A percentile compares a stretch with the other conserved stretches of the same genome.
phyloP scores from a whole-genome alignment of 2,888 invertebrate species.

The Notodonta ziczac region DNA sequence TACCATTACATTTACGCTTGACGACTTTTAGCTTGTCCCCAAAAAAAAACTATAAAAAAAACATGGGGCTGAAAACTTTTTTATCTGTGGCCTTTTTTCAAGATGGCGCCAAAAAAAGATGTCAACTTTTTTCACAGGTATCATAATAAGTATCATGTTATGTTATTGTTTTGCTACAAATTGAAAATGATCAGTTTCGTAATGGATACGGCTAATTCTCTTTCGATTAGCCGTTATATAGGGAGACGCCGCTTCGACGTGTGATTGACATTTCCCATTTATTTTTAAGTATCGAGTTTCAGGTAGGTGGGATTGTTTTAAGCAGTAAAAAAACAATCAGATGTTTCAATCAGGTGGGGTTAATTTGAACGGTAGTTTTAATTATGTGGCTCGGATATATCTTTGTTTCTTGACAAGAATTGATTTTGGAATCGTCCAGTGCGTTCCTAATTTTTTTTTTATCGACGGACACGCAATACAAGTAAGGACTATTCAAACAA shows the following conservation, averaged over 20 bases:
- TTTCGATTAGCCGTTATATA: conserved; percentile 6
- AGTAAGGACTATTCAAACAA: no score
- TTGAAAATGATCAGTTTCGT: conserved; percentile 55
- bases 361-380: neutral
- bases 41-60: conserved; percentile 17
- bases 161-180: conserved; percentile 45
- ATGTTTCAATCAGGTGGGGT: neutral
- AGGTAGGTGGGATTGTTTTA: neutral
- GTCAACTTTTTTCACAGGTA: conserved; percentile 19
- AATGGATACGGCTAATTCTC: conserved; percentile 56
- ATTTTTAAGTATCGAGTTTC: conserved; percentile 16
- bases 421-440: neutral
- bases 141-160: conserved; percentile 37
- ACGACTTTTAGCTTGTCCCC: conserved; percentile 46
- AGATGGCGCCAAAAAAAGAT: neutral
- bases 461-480: no score
- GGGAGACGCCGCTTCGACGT: conserved; percentile 42
- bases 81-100: conserved; percentile 13
- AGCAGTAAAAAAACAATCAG: conserved; percentile 1
- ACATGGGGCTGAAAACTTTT: conserved; percentile 20
- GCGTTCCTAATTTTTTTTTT: no score
- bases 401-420: neutral
- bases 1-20: conserved; percentile 66
- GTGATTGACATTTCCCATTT: conserved; percentile 59
- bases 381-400: neutral